Conservation (phyloP, 2,888 invertebrate genomes). For the Cephus nigrinus region DNA sequence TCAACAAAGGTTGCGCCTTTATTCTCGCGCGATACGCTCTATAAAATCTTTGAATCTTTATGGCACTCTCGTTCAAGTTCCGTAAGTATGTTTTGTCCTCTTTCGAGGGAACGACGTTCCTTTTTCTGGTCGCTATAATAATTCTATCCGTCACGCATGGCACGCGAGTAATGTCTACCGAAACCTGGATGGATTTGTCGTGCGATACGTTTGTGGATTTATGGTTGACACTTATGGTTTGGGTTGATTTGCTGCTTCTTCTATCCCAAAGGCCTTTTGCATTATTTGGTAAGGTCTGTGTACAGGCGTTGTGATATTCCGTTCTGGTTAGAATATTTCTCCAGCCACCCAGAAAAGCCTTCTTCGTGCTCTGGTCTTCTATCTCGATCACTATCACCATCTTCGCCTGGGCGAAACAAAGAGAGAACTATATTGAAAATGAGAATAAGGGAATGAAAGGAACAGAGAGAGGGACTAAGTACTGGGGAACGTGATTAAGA, state of each 20-base stretch:
- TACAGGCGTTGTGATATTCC: conserved; percentile 83
- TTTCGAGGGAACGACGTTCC: not conserved
- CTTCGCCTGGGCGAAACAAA: conserved; percentile 4
- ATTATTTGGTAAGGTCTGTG: conserved; percentile 78
- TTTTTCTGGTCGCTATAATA: conserved; percentile 51
- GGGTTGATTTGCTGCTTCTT: conserved; percentile 70
- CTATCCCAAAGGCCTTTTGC: conserved; percentile 68
- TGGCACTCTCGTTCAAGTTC: conserved; percentile 33
- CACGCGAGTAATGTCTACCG: conserved; percentile 67
- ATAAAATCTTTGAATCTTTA: conserved; percentile 54
- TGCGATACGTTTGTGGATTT: conserved; percentile 19
- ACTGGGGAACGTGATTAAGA: no score
- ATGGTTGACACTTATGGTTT: conserved; percentile 66
- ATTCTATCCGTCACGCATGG: conserved; percentile 73
- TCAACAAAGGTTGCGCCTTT: not conserved
- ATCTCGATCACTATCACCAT: conserved; percentile 70
- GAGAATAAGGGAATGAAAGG: conserved; percentile 5
- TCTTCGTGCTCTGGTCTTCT: conserved; percentile 71
- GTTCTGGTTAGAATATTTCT: conserved; percentile 76
- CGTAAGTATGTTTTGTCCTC: no score
- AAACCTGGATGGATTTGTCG: conserved; percentile 45
- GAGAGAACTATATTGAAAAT: conserved; percentile 1
- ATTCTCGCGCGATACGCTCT: conserved; percentile 66
- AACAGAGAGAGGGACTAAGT: not conserved
- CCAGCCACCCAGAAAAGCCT: conserved; percentile 87